A percentile compares a stretch with the other conserved stretches of the same genome.
phyloP scores from a whole-genome alignment of 1,140 invertebrate genomes.

The Probaryconus sp. region DNA sequence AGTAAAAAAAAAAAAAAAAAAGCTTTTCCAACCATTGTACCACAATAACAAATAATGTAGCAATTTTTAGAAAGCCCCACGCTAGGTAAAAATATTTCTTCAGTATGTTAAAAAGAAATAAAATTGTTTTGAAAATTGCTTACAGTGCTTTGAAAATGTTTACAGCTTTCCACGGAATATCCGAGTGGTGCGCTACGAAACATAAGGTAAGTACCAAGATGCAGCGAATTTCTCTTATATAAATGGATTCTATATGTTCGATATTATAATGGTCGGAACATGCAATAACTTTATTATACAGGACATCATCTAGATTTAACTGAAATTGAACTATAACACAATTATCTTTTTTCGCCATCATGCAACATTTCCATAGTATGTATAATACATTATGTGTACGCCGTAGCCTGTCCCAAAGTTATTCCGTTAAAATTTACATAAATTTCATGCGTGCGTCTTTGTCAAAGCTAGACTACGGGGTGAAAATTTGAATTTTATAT shows the following conservation, averaged over 20 bases:
- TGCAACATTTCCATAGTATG: constrained; percentile 48
- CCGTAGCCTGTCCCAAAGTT: constrained; percentile 29
- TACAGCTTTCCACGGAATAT: background rate
- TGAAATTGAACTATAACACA: constrained; percentile 47
- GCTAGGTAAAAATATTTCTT: too few species aligned
- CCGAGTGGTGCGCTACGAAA: background rate
- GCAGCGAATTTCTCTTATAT: constrained; percentile 20
- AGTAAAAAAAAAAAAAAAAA: too few species aligned
- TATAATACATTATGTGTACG: constrained; percentile 53
- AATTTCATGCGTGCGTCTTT: constrained; percentile 50
- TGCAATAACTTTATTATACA: constrained; percentile 38
- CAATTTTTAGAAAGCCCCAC: too few species aligned
- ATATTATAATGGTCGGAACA: constrained; percentile 28
- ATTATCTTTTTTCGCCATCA: constrained; percentile 52
- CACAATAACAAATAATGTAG: too few species aligned
- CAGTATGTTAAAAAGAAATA: too few species aligned
- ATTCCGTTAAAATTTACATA: constrained; percentile 59
- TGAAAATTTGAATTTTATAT: constrained; percentile 44
- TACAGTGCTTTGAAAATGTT: background rate
- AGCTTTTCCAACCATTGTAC: too few species aligned
- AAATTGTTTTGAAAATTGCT: too few species aligned
- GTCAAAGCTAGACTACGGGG: constrained; percentile 19
- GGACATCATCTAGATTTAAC: constrained; percentile 50
- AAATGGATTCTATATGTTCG: constrained; percentile 20
- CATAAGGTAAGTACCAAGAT: constrained; percentile 21